Evolutionary conservation across 2,113 vertebrate genomes (phyloP).

Genomic region (Oxyruncus cristatus): DNA sequence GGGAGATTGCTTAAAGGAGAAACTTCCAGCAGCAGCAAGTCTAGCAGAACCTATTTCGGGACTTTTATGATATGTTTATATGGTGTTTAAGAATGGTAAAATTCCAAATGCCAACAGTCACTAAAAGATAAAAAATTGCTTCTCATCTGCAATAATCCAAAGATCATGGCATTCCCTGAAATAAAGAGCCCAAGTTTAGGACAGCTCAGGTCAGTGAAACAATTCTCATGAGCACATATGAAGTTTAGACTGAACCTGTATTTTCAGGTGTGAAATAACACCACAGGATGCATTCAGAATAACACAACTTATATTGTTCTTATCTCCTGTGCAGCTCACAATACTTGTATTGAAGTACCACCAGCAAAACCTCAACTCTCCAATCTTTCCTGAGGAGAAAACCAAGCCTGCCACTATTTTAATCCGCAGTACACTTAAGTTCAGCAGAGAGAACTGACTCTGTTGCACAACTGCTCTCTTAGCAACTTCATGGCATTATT

Average conservation of each 20-base stretch:
- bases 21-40: not conserved
- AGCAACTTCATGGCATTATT: not conserved
- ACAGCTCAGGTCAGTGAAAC: not conserved
- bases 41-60: not conserved
- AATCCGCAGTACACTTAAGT: not conserved
- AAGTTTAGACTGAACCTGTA: not conserved
- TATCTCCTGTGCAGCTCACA: not conserved
- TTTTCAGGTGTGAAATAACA: not conserved
- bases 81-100: not conserved
- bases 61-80: not conserved
- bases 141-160: not conserved
- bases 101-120: not conserved
- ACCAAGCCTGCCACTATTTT: not conserved
- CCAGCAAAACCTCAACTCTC: not conserved
- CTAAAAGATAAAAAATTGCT: not conserved
- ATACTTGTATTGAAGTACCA: not conserved
- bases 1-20: not conserved
- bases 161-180: not conserved
- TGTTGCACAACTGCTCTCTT: not conserved
- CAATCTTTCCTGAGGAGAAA: not conserved
- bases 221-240: not conserved
- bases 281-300: not conserved
- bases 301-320: accelerated
- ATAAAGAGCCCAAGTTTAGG: not conserved
- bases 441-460: not conserved